These are phyloP conservation scores for Acinonyx jubatus DNA, from an alignment of 2,113 vertebrate genomes.

Conservation along the genomic window DNA sequence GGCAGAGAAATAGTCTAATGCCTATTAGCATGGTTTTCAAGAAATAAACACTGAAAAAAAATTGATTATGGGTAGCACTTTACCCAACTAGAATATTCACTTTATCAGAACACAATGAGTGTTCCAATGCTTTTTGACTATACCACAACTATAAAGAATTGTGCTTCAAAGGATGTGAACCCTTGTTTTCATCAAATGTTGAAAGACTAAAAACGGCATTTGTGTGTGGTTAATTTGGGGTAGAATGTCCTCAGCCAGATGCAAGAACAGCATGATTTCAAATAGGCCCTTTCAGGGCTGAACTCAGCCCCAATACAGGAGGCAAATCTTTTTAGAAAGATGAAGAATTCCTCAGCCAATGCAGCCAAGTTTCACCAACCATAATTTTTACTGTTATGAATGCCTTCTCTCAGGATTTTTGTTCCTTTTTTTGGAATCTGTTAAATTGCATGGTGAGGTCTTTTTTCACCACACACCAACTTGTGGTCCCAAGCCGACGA, in stretches of 20 bases:
- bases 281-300: conserved; percentile 70
- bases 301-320: conserved; percentile 57
- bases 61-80: not conserved
- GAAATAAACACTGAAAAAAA: conserved; percentile 28
- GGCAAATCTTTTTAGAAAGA: conserved; percentile 73
- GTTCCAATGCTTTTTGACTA: not conserved
- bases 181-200: conserved; percentile 49
- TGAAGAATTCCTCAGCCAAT: conserved; percentile 64
- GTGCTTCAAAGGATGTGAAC: conserved; percentile 38
- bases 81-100: not conserved
- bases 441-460: conserved; percentile 61
- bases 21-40: not conserved
- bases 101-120: not conserved
- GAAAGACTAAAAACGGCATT: conserved; percentile 59
- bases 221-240: conserved; percentile 45
- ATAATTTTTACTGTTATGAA: conserved; percentile 76
- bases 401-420: conserved; percentile 71
- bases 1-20: not conserved
- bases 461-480: conserved; percentile 47
- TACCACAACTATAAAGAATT: not conserved
- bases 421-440: conserved; percentile 72
- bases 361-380: conserved; percentile 68
- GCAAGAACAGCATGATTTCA: conserved; percentile 68
- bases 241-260: conserved; percentile 43
- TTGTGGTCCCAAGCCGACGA: conserved; percentile 2